phyloP scores from a whole-genome alignment of 2,797 vertebrate genomes.

The Chelonia mydas region DNA sequence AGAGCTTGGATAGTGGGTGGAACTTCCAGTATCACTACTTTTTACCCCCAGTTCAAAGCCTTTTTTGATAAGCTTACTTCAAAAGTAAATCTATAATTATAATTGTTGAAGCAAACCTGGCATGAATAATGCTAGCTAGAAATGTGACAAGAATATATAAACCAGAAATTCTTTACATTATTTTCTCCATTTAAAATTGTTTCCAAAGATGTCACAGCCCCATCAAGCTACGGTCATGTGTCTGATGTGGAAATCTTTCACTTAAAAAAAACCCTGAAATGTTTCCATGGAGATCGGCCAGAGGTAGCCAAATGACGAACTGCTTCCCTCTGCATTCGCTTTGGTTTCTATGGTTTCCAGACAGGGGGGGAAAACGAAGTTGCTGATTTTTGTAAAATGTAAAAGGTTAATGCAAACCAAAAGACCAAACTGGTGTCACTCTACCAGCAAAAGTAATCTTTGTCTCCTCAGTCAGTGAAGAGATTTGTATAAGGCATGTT shows the following conservation, averaged over 20 bases:
- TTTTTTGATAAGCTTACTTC: constrained; percentile 9
- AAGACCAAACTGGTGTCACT: constrained; percentile 29
- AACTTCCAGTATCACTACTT: neutral
- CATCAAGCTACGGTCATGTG: constrained; percentile 67
- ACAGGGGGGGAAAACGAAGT: constrained; percentile 73
- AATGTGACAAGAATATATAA: constrained; percentile 37
- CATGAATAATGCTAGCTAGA: neutral
- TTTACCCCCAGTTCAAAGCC: neutral
- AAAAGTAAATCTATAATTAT: constrained; percentile 6
- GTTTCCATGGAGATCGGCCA: constrained; percentile 87
- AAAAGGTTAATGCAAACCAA: constrained; percentile 72
- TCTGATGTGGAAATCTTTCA: constrained; percentile 78
- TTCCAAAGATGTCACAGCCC: constrained; percentile 69
- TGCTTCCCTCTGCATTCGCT: constrained; percentile 83
- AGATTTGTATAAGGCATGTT: neutral
- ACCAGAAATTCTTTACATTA: constrained; percentile 46
- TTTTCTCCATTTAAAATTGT: constrained; percentile 43
- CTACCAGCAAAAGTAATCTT: constrained; percentile 18
- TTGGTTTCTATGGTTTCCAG: constrained; percentile 87
- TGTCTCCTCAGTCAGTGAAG: constrained; percentile 16
- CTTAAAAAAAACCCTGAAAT: constrained; percentile 77
- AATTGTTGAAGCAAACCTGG: constrained; percentile 35
- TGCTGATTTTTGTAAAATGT: constrained; percentile 51
- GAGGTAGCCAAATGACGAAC: constrained; percentile 85
- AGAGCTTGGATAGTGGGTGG: neutral